Base-by-base conservation (phyloP, 2,888 invertebrate species). In the Anthoptus insignis region DNA sequence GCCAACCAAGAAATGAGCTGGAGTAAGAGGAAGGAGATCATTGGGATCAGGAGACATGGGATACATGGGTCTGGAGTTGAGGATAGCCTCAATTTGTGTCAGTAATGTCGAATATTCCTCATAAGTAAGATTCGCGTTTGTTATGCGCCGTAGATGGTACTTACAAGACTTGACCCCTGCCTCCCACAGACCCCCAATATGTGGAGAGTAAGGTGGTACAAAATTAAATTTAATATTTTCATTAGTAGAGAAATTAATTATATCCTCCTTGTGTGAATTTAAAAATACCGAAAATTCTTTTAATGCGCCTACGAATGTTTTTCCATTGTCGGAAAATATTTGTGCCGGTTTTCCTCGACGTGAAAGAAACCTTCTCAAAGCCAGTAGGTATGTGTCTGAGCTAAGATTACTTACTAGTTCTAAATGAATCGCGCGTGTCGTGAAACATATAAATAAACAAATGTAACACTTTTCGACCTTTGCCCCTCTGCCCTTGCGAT, bases 1-100 rank as follows among this genome's bases (percentile, higher is more conserved):
- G 57, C 66, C 64, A 21, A 66, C 54, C 14, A 83, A 68, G 74
- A 54, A 69, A 21, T 63, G 32, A 37, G 34, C 14, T n/a, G 42
- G 22, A 59, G 37, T 39, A 4, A 39, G 14, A n/a, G 14, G 13
- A 13, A 39, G 13, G 11, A 13, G n/a, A 13, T 39, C 14, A 13
- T 39, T 14, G 3, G 39, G 14, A n/a, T 39, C 39, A 13, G 13
- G n/a, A 39, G n/a, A n/a, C n/a, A 39, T 13, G 13, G 39, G 13
- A n/a, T 13, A 39, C 39, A 39, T n/a, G 14, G 39, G 22, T 16
- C 47, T 13, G 47, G 22, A 47, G 16, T 47, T 47, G 3, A 47
- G 22, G 11, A 13, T 14, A 4, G 39, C 39, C 39, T 39, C 39
- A 13, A 39, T 14, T 39, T 50, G 50, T 19, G 50, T 24, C 22